Evolutionary conservation across 2,113 vertebrate species (phyloP), one percentile per base, ranked within the genome.

Genomic region (Lycocorax pyrrhopterus): DNA sequence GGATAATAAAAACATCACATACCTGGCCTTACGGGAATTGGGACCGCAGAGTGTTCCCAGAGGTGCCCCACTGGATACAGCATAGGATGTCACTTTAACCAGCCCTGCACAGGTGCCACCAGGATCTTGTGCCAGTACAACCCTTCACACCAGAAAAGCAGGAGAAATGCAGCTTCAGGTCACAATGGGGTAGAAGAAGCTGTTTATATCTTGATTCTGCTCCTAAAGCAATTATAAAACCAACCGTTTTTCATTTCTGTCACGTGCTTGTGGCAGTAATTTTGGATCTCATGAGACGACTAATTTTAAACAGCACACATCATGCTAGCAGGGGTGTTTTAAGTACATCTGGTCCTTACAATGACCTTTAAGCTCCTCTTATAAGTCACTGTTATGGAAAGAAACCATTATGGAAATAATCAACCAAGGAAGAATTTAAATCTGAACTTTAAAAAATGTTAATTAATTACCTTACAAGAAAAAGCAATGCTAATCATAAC

Each of bases 371-470:
- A 74, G 23, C 17, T 80, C 18, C 46, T 83, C 16, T 85, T 16
- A 51, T 69, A 84, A 87, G 63, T 84, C 59, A 83, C 59, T 83
- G 43, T 17, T 80, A 59, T 60, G 33, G 43, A 94, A 92, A 86
- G 43, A 81, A 92, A 43, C 5, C 21, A 41, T 74, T 84, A 84
- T 26, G 22, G 81, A 93, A 96, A 93, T 90, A 92, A 78, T 55
- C 29, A 97, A 81, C 43, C 0, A 0, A 90, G 35, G 25, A 9
- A 80, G 55, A 91, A 89, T 90, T 94, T 96, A 90, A 90, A 95
- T 68, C 29, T 95, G 85, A 91, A 88, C 79, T 93, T 97, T 93
- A 63, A 93, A 93, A 94, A 76, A 58, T 71, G 30, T 85, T 85
- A 91, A 89, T 94, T 87, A 94, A 91, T 85, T 80, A 92, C 4